Conservation (phyloP, 2,888 invertebrate species). For the Sisyra nigra region DNA sequence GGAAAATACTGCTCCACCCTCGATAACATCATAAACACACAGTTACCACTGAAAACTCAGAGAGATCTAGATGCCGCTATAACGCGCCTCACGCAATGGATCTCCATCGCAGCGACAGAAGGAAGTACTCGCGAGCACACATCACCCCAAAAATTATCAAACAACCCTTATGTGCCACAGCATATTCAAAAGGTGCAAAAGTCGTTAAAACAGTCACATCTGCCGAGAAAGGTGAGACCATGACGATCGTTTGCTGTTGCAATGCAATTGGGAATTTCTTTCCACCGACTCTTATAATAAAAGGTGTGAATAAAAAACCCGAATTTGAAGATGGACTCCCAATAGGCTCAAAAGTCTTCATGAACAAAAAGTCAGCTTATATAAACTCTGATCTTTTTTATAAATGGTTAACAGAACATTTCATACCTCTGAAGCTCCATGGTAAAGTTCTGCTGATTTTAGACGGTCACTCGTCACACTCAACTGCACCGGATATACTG, state of each 20-base stretch:
- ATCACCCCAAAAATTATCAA: too few relatives aligned
- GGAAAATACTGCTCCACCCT: too few relatives aligned
- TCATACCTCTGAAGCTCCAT: slow-evolving; percentile 14
- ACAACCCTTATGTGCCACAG: too few relatives aligned
- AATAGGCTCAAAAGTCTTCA: slow-evolving; percentile 11
- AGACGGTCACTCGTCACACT: slow-evolving; percentile 17
- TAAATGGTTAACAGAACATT: slow-evolving; percentile 14
- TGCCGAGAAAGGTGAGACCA: slow-evolving; percentile 9
- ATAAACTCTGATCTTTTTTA: slow-evolving; percentile 11
- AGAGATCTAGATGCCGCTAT: too few relatives aligned
- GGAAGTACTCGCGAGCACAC: too few relatives aligned
- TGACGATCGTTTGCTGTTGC: slow-evolving; percentile 9
- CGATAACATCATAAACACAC: too few relatives aligned
- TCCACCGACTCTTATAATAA: slow-evolving; percentile 10
- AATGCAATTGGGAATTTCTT: slow-evolving; percentile 11
- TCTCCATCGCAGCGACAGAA: too few relatives aligned
- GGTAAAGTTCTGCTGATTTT: slow-evolving; percentile 15
- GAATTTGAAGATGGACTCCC: slow-evolving; percentile 11
- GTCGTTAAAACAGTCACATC: slow-evolving; percentile 8
- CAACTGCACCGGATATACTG: slow-evolving; percentile 12
- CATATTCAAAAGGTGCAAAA: slow-evolving; percentile 10
- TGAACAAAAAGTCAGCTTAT: slow-evolving; percentile 10
- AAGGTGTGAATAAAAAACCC: slow-evolving; percentile 11
- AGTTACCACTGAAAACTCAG: too few relatives aligned
- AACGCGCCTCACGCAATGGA: not conserved